phyloP scores from a whole-genome alignment of 92 coral and sea anemone species.

The Porites evermanni region DNA sequence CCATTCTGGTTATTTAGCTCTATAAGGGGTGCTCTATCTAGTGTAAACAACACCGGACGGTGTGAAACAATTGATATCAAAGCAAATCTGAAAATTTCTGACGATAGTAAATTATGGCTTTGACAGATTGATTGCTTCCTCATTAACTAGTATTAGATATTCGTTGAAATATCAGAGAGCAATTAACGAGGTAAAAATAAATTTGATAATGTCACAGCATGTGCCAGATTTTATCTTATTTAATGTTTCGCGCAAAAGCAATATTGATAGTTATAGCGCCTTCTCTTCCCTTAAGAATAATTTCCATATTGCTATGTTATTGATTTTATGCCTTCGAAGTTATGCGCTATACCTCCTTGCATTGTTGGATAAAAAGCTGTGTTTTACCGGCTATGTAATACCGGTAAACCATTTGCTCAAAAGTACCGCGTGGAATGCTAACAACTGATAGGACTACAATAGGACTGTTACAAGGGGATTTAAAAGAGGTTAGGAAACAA shows the following conservation, averaged over 20 bases:
- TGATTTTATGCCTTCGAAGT: background rate
- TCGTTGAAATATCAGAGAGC: background rate
- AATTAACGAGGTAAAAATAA: background rate
- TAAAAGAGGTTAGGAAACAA: background rate
- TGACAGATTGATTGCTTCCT: background rate
- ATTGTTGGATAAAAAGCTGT: background rate
- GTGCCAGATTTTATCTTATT: background rate
- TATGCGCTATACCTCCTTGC: background rate
- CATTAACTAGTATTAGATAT: background rate
- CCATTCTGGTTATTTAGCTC: conserved; percentile 23
- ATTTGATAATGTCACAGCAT: conserved; percentile 10
- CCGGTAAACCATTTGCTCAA: background rate
- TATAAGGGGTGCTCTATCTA: background rate
- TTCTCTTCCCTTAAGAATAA: background rate
- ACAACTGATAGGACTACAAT: conserved; percentile 35
- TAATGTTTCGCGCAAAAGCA: background rate
- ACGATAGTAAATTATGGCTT: no score
- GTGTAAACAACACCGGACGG: conserved; percentile 14
- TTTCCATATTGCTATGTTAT: background rate
- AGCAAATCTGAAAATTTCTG: background rate
- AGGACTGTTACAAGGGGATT: conserved; percentile 31
- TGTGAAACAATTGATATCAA: background rate
- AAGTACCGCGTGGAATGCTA: conserved; percentile 48
- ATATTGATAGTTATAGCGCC: no score
- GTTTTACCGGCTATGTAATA: background rate